Evolutionary conservation across 2,888 invertebrate species (phyloP).

Genomic region (Drosophila infuscata): DNA sequence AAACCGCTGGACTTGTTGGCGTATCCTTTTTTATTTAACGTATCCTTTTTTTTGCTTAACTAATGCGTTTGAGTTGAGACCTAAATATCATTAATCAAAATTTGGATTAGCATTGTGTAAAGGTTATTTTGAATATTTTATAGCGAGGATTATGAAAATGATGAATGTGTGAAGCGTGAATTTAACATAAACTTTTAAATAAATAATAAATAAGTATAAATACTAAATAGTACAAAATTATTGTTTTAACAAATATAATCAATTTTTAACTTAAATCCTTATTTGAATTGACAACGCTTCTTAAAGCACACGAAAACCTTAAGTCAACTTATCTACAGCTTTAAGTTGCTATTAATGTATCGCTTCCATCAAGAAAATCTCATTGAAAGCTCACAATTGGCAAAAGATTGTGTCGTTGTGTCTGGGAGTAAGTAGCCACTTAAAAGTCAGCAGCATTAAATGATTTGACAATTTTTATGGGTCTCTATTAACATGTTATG

Average conservation of each 20-base stretch:
- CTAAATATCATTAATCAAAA: not conserved
- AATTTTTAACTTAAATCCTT: not conserved
- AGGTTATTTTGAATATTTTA: not conserved
- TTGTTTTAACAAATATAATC: not conserved
- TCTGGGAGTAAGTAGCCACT: constrained; percentile 3
- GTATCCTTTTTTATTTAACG: constrained; percentile 14
- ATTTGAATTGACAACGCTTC: not conserved
- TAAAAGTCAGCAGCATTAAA: constrained; percentile 26
- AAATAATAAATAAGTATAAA: not conserved
- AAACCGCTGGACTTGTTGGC: not conserved
- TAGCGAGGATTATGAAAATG: not conserved
- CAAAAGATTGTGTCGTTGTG: constrained; percentile 8
- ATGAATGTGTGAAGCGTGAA: not conserved
- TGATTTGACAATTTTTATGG: constrained; percentile 46
- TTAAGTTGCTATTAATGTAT: not conserved
- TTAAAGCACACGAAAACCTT: not conserved
- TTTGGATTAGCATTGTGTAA: not conserved
- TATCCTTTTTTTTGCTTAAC: too few relatives aligned
- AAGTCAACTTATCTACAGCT: not conserved
- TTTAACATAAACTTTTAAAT: not conserved
- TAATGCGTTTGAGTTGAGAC: not conserved
- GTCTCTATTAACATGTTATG: constrained; percentile 7
- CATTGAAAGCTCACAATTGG: not conserved
- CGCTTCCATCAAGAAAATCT: not conserved
- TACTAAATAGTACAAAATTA: not conserved